phyloP scores from a whole-genome alignment of 1,140 invertebrate genomes.

The Bombus confusus region DNA sequence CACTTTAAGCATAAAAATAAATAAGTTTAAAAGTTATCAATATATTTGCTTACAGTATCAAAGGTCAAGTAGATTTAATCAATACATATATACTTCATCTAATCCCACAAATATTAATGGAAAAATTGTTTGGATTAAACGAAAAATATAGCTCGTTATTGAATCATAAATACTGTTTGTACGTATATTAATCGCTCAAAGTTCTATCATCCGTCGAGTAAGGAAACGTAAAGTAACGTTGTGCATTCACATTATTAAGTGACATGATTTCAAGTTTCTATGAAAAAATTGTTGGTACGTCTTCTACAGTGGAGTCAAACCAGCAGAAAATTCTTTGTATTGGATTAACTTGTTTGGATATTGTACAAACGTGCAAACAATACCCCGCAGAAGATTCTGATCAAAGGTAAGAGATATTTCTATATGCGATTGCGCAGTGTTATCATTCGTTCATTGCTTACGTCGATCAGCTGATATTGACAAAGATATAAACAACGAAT shows the following conservation, averaged over 20 bases:
- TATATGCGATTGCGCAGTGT: slow-evolving; percentile 21
- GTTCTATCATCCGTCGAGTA: neutral
- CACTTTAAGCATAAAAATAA: neutral
- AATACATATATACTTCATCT: neutral
- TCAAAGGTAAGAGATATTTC: slow-evolving; percentile 72
- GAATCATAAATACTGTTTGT: neutral
- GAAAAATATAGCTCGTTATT: neutral
- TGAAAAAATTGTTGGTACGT: slow-evolving; percentile 63
- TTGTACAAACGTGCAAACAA: slow-evolving; percentile 81
- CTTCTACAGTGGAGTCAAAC: slow-evolving; percentile 43
- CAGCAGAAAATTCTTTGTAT: slow-evolving; percentile 77
- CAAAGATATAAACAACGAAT: neutral
- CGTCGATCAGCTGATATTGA: neutral
- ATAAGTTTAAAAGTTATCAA: slow-evolving; percentile 22
- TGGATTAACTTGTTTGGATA: slow-evolving; percentile 82
- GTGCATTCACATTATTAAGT: neutral
- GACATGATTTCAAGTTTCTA: slow-evolving; percentile 72
- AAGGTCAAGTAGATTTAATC: slow-evolving; percentile 32
- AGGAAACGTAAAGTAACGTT: slow-evolving; percentile 7
- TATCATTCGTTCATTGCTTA: neutral
- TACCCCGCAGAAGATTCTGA: slow-evolving; percentile 83
- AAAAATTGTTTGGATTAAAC: neutral
- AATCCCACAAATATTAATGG: neutral
- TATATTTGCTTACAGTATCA: neutral
- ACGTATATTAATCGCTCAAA: slow-evolving; percentile 3